Evolutionary conservation across 2,797 vertebrate genomes (phyloP).

Genomic region (Phataginus tetradactyla): DNA sequence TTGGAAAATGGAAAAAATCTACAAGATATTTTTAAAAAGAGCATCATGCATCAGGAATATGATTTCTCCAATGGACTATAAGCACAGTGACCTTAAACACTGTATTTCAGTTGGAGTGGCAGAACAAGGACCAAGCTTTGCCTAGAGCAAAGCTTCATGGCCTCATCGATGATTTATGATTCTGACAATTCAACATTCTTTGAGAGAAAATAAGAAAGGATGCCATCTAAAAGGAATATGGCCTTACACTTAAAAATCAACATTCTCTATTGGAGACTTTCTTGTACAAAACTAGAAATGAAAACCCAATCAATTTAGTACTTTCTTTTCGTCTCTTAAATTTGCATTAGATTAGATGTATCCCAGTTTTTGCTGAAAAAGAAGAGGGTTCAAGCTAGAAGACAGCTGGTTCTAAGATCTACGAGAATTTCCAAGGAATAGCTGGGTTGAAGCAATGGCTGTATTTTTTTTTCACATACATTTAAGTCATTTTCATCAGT

Average conservation of each 20-base stretch:
- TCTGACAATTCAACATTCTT: background rate
- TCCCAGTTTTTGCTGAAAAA: background rate
- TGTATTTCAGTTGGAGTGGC: background rate
- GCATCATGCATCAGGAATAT: background rate
- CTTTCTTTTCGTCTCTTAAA: background rate
- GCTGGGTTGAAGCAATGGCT: background rate
- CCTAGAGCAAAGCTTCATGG: conserved; percentile 26
- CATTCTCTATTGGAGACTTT: background rate
- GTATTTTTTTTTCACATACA: background rate
- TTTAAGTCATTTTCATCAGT: conserved; percentile 11
- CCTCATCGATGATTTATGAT: background rate
- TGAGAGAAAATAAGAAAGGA: background rate
- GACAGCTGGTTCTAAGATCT: conserved; percentile 2
- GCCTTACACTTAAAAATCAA: background rate
- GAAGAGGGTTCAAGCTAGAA: background rate
- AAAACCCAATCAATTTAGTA: background rate
- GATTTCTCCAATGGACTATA: background rate
- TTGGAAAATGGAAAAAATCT: background rate
- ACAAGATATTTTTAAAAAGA: background rate
- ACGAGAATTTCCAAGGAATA: background rate
- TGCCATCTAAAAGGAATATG: background rate
- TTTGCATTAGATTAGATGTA: background rate
- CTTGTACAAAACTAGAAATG: background rate
- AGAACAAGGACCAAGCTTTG: background rate
- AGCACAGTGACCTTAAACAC: background rate